Evolutionary conservation across 1,140 invertebrate genomes (phyloP).

Genomic region (Matsumurasca onukii): DNA sequence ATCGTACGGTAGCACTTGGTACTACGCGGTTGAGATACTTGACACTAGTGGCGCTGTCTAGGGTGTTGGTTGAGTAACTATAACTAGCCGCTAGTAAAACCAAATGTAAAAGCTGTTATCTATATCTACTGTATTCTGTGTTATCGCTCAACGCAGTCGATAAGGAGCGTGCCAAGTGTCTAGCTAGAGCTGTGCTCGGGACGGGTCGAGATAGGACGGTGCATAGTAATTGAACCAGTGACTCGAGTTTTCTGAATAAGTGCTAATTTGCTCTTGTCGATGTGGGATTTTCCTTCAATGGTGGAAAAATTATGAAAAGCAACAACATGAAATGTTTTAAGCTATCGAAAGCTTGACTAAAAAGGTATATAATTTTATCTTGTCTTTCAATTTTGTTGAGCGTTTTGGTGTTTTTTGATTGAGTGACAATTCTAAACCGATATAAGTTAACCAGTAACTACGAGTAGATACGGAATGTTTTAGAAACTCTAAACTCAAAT

Average conservation of each 20-base stretch:
- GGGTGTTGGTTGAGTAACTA: too few species aligned
- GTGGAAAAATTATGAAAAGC: background rate
- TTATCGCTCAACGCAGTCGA: too few species aligned
- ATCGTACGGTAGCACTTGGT: too few species aligned
- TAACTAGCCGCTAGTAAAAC: too few species aligned
- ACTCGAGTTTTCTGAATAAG: slow-evolving; percentile 4
- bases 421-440: background rate
- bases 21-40: too few species aligned
- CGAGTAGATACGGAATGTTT: too few species aligned
- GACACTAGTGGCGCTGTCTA: too few species aligned
- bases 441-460: background rate
- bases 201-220: slow-evolving; percentile 36
- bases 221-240: slow-evolving; percentile 30
- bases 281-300: background rate
- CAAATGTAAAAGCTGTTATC: too few species aligned
- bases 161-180: too few species aligned
- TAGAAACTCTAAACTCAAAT: too few species aligned
- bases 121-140: too few species aligned
- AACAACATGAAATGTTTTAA: background rate
- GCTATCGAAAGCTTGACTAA: background rate
- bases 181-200: slow-evolving; percentile 27
- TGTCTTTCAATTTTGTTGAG: background rate
- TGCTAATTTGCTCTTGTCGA: background rate
- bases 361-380: background rate
- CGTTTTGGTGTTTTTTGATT: background rate